phyloP scores from a whole-genome alignment of 2,888 invertebrate genomes.

The Philonicus albiceps region DNA sequence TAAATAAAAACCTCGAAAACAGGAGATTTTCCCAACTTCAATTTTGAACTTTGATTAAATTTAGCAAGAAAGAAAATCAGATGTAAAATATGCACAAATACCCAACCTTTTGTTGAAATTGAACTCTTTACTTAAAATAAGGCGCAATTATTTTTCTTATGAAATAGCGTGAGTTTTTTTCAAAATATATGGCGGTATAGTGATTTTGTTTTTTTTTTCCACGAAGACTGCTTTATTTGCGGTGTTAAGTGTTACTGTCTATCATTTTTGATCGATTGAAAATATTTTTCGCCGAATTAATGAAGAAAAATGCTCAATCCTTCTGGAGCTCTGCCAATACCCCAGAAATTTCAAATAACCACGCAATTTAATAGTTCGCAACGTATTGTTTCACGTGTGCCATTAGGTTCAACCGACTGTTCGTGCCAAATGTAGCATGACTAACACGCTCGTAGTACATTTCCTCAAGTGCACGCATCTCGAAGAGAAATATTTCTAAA shows the following conservation, averaged over 20 bases:
- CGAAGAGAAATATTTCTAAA: background rate
- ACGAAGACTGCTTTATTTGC: too few species aligned
- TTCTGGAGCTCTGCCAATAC: background rate
- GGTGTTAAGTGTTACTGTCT: background rate
- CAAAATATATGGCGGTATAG: too few species aligned
- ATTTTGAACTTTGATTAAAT: background rate
- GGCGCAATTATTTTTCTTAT: too few species aligned
- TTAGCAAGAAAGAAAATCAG: background rate
- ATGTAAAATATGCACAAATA: background rate
- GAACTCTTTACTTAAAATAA: background rate
- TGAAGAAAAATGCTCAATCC: background rate
- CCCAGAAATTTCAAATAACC: background rate
- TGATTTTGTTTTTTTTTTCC: too few species aligned
- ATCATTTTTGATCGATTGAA: background rate
- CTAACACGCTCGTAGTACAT: background rate
- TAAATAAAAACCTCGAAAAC: background rate
- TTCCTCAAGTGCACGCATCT: background rate
- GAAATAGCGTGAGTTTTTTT: too few species aligned
- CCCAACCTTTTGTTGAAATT: background rate
- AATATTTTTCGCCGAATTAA: background rate
- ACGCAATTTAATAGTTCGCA: background rate
- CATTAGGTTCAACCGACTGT: background rate
- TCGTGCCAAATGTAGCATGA: background rate
- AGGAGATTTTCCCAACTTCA: background rate
- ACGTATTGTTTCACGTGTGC: background rate